A percentile compares a stretch with the other conserved stretches of the same genome.
Evolutionary conservation across 2,888 invertebrate species (phyloP).

Genomic region (Uloborus plumipes): DNA sequence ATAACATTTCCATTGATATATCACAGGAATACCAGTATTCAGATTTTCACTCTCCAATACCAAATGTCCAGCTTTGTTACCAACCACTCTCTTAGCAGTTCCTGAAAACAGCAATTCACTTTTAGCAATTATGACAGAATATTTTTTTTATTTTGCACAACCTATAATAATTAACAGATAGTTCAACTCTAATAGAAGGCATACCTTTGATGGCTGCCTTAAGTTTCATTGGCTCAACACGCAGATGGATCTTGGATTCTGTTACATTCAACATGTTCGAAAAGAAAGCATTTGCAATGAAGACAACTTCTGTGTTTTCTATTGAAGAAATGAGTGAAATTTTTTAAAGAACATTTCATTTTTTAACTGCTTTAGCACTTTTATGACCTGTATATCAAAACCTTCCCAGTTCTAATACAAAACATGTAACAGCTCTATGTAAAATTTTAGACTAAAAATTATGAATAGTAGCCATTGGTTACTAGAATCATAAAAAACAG

Average conservation of each 20-base stretch:
- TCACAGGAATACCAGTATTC: slow-evolving; percentile 38
- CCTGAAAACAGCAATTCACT: slow-evolving; percentile 11
- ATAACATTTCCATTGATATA: slow-evolving; percentile 66
- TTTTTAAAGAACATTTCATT: too few relatives aligned
- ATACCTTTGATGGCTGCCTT: slow-evolving; percentile 55
- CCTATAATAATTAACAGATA: background rate
- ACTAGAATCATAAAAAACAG: too few relatives aligned
- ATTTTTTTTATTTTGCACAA: too few relatives aligned
- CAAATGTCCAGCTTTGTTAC: slow-evolving; percentile 43
- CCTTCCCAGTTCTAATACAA: too few relatives aligned
- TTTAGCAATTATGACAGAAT: too few relatives aligned
- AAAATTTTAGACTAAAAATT: too few relatives aligned
- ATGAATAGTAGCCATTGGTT: too few relatives aligned
- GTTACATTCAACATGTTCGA: slow-evolving; percentile 46
- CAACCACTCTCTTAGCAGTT: slow-evolving; percentile 36
- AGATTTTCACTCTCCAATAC: slow-evolving; percentile 33
- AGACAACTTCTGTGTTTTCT: slow-evolving; percentile 52
- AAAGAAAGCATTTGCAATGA: slow-evolving; percentile 54
- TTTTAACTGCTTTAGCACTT: too few relatives aligned
- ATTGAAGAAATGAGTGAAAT: background rate
- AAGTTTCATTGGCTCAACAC: slow-evolving; percentile 37
- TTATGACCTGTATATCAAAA: too few relatives aligned
- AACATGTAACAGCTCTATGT: too few relatives aligned
- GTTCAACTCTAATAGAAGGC: background rate
- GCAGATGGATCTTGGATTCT: slow-evolving; percentile 32